A percentile compares a stretch with the other conserved stretches of the same genome.
Evolutionary conservation across 2,113 vertebrate genomes (phyloP).

Genomic region (Numenius arquata): DNA sequence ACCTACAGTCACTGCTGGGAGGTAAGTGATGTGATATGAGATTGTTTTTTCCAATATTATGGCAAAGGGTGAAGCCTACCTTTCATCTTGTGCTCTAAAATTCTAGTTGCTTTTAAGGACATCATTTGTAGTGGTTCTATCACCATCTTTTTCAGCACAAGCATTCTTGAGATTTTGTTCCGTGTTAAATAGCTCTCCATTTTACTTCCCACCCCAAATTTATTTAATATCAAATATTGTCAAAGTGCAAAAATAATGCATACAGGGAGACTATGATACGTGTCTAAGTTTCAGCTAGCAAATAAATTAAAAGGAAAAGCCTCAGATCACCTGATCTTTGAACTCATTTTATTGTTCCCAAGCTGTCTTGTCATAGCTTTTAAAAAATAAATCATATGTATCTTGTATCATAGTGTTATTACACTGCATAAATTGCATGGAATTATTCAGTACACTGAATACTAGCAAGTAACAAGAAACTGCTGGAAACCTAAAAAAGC

Average conservation of each 20-base stretch:
- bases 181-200: not conserved
- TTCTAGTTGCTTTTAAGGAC: not conserved
- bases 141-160: not conserved
- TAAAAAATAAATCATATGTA: not conserved
- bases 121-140: not conserved
- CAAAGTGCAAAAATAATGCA: not conserved
- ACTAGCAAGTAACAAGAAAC: not conserved
- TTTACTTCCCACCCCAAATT: not conserved
- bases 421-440: not conserved
- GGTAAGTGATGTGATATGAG: not conserved
- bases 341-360: constrained; percentile 49
- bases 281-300: not conserved
- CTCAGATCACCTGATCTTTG: not conserved
- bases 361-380: not conserved
- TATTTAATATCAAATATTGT: not conserved
- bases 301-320: constrained; percentile 30
- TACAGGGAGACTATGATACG: not conserved
- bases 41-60: not conserved
- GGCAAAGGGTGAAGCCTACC: not conserved
- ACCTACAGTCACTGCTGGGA: not conserved
- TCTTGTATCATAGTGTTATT: not conserved
- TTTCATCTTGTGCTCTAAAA: not conserved
- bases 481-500: not conserved
- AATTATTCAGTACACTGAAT: not conserved
- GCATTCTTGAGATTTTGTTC: not conserved